Base-by-base conservation (phyloP, 1,140 invertebrate genomes). In the Leptinotarsa texana region DNA sequence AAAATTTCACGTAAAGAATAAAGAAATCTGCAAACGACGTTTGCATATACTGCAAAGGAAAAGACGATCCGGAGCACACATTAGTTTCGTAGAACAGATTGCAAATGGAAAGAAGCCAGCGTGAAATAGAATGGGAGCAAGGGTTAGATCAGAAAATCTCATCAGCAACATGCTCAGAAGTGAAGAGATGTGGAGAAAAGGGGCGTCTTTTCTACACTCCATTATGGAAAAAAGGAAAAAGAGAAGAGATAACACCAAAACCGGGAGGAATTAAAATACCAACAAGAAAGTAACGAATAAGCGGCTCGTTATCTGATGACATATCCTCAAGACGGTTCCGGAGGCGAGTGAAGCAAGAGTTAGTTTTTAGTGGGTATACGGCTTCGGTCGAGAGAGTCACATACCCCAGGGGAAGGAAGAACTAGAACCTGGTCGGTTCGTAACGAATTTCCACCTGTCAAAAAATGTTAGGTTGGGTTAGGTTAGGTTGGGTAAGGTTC, bases 91-190 rank as follows among this genome's bases (percentile, higher is more conserved):
- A 47, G 77, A 86, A 0, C 76, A 85, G 17, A 67, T 88, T 8
- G 87, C 88, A 63, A 86, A 88, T 8, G 80, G 80, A 4, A 85
- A 85, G 0, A 86, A 86, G 4, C 4, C 15, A 22, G 21, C 76
- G 86, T 0, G 77, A 85, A 15, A 67, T 88, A 11, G 88, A 65
- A 86, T 88, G 8, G 80, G 81, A 3, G 85, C 85, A 0, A 86
- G 85, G 0, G 87, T 87, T 63, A 83, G 0, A n/a, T 11, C 11
- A 5, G 42, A 68, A 15, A 74, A 51, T 33, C n/a, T 74, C 18
- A 61, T 74, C 13, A 22, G 51, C 3, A 6, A n/a, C 42, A 74
- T 74, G 73, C 8, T 74, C 1, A 27, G 48, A 33, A 48, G 15
- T 13, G 13, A 67, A 24, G 63, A 74, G 24, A 61, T n/a, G 13